Base-by-base conservation (phyloP, 2,797 vertebrate species). In the Mionectes olivaceus region DNA sequence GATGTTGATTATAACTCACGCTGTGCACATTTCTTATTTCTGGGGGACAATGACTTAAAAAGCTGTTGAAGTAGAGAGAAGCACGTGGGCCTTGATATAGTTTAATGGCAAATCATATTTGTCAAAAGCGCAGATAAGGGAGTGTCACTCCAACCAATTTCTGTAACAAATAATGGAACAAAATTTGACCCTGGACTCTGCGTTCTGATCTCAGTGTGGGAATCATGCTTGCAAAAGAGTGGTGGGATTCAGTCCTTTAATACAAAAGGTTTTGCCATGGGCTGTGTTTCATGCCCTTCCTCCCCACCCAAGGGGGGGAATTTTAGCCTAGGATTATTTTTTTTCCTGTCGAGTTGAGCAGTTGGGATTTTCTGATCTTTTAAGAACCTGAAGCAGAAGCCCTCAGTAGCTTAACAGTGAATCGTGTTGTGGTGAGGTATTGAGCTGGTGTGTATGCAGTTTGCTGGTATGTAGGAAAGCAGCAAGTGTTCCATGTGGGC, bases 21-120 rank as follows among this genome's bases (percentile, higher is more conserved):
- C 57, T 76, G 60, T 53, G 39, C 16, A 9, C 56, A 19, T 85
- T 89, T 89, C 91, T 80, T 94, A 83, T 87, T 95, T 95, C 82
- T 1, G 6, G 39, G 28, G n/a, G 6, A 85, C 84, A 77, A 77
- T 35, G 35, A 63, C 69, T 95, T 92, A 41, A 93, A 78, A 89
- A 60, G 56, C 79, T 52, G 21, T 86, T 74, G 41, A 93, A 85
- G 57, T 53, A 87, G 46, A 85, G 55, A 50, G 60, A 73, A 84
- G 37, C 33, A 68, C 32, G 3, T 0, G 5, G 25, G 11, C 55
- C 75, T 73, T 52, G 24, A 33, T 68, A 71, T 46, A 65, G 61
- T 85, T 92, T 69, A 87, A 86, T 63, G 73, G 61, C 35, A 93
- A 95, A 94, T 68, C 70, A 33, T 41, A 44, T 89, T 89, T 85